These are phyloP conservation scores for Lumbricus terrestris DNA, from an alignment of 2,888 invertebrate species.

Conservation along the genomic window DNA sequence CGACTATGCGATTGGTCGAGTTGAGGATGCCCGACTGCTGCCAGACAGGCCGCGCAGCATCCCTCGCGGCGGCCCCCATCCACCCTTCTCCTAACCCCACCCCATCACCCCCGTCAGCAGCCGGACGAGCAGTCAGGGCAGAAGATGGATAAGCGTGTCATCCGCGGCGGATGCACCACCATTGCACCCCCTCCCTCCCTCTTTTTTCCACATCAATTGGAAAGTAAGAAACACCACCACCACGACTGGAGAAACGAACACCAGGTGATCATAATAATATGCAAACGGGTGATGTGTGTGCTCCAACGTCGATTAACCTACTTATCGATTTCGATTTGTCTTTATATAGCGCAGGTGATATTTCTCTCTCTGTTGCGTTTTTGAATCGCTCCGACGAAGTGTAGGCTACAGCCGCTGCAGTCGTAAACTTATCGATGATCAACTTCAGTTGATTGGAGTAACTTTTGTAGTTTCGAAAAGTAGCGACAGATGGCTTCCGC, in stretches of 20 bases:
- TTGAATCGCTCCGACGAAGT: background rate
- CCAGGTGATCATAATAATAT: too few species aligned
- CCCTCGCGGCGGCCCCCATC: background rate
- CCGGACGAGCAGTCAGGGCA: background rate
- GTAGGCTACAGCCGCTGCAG: too few species aligned
- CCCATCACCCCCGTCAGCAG: background rate
- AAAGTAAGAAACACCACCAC: conserved; percentile 3
- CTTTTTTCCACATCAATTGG: conserved; percentile 3
- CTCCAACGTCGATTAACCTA: background rate
- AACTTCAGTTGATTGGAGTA: background rate
- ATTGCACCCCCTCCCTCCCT: too few species aligned
- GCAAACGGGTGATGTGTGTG: background rate
- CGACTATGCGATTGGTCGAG: background rate
- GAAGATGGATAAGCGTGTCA: conserved; percentile 3
- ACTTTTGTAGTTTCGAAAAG: background rate
- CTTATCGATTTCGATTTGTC: background rate
- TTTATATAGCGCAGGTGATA: background rate
- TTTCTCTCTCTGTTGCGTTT: background rate
- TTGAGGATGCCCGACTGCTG: background rate
- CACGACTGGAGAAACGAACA: background rate
- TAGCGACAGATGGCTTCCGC: background rate
- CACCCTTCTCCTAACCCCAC: too few species aligned
- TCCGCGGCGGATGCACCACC: background rate
- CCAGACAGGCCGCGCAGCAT: background rate
- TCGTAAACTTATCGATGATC: background rate